phyloP scores from a whole-genome alignment of 2,113 vertebrate genomes.

The Chloropsis cyanopogon region DNA sequence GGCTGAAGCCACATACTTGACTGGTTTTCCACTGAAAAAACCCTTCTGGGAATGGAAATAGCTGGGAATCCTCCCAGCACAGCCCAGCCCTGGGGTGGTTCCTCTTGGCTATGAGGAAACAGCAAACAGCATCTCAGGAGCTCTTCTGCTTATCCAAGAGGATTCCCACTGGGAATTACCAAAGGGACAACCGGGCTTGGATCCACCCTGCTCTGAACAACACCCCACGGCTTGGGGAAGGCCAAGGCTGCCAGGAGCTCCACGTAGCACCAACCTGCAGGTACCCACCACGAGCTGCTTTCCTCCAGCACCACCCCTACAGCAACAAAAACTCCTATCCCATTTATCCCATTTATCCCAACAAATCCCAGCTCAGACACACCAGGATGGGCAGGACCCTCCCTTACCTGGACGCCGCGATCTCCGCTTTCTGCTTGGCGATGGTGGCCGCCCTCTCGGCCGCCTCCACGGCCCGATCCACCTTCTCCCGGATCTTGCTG shows the following conservation, averaged over 20 bases:
- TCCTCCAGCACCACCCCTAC: background rate
- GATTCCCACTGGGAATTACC: background rate
- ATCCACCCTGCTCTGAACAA: background rate
- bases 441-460: conserved; percentile 89
- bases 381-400: rapidly evolving
- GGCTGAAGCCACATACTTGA: background rate
- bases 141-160: too few relatives aligned
- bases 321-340: background rate
- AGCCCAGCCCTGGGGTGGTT: background rate
- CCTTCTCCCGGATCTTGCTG: conserved; percentile 97
- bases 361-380: background rate
- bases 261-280: rapidly evolving
- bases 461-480: conserved; percentile 91
- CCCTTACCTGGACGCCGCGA: conserved; percentile 91
- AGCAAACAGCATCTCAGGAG: too few relatives aligned
- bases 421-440: conserved; percentile 97
- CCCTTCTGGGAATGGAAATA: background rate
- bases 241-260: background rate
- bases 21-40: background rate
- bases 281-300: rapidly evolving
- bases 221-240: background rate
- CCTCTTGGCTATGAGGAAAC: background rate
- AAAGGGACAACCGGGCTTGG: background rate
- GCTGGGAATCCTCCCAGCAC: background rate
- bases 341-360: background rate